phyloP scores from a whole-genome alignment of 2,797 vertebrate species.

The Myripristis jacobus region DNA sequence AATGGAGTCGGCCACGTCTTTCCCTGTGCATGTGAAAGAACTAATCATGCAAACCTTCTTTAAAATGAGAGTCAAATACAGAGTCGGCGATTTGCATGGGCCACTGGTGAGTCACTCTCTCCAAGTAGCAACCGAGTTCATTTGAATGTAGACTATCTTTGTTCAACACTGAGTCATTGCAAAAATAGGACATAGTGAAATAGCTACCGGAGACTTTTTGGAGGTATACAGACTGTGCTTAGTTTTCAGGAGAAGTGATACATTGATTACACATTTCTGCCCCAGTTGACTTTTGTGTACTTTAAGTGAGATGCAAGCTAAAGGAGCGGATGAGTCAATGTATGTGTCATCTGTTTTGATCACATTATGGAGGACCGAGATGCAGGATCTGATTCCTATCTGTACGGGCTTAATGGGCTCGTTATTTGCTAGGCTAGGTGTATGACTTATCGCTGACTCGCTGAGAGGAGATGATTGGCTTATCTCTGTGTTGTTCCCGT shows the following conservation, averaged over 20 bases:
- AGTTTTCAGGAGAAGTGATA: conserved; percentile 22
- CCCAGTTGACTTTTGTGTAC: not conserved
- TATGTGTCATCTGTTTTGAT: conserved; percentile 31
- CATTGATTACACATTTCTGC: conserved; percentile 7
- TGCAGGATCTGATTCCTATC: not conserved
- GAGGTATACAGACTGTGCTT: conserved; percentile 23
- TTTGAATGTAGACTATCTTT: conserved; percentile 49
- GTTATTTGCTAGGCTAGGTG: not conserved
- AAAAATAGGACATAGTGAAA: conserved; percentile 45
- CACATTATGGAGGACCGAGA: not conserved
- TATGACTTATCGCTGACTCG: conserved; percentile 8
- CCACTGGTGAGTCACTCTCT: conserved; percentile 52
- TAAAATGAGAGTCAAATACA: conserved; percentile 61
- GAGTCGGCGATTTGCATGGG: conserved; percentile 67
- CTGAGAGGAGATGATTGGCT: conserved; percentile 38
- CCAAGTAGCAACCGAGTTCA: conserved; percentile 27
- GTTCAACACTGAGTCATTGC: conserved; percentile 63
- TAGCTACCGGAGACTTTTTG: conserved; percentile 8
- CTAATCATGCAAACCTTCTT: conserved; percentile 61
- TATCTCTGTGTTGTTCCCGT: conserved; percentile 46
- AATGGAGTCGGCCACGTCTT: not conserved
- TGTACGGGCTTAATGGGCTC: not conserved
- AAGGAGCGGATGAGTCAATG: conserved; percentile 19
- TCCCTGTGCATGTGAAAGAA: conserved; percentile 24
- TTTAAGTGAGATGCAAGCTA: not conserved